These are phyloP conservation scores for Mactra quadrangularis DNA, from an alignment of 1,140 invertebrate genomes.

Conservation along the genomic window DNA sequence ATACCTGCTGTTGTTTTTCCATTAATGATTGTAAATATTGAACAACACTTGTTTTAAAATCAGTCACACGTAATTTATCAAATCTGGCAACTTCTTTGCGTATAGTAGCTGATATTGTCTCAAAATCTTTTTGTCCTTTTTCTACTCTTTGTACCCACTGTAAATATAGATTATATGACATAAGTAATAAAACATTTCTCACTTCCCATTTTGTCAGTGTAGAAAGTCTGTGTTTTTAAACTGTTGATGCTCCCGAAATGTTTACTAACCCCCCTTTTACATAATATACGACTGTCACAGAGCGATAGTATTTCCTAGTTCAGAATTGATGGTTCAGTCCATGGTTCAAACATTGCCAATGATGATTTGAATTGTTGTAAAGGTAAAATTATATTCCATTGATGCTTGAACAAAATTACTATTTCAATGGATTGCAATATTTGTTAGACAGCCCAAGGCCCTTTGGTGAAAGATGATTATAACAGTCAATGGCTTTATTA, in stretches of 20 bases:
- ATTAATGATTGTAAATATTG: conserved; percentile 97
- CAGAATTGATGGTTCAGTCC: too few species aligned
- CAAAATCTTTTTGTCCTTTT: conserved; percentile 97
- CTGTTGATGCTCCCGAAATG: neutral
- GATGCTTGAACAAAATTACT: too few species aligned
- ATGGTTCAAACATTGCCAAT: too few species aligned
- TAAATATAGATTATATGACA: conserved; percentile 29
- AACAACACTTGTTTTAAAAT: conserved; percentile 95
- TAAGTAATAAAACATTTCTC: too few species aligned
- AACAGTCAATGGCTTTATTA: too few species aligned
- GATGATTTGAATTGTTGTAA: too few species aligned
- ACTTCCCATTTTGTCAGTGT: too few species aligned
- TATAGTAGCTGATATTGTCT: conserved; percentile 97
- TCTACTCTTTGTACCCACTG: conserved; percentile 98
- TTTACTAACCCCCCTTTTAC: neutral
- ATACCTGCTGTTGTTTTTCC: conserved; percentile 96
- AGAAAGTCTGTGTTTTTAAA: neutral
- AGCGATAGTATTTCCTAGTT: too few species aligned
- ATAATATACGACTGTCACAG: neutral
- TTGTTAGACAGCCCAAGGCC: too few species aligned
- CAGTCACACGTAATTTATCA: conserved; percentile 93
- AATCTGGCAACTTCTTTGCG: conserved; percentile 97
- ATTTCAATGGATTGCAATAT: too few species aligned
- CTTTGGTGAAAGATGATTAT: too few species aligned
- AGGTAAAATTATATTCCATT: too few species aligned